Conservation (phyloP, 2,888 invertebrate species). For the Drosophila fulvimacula region DNA sequence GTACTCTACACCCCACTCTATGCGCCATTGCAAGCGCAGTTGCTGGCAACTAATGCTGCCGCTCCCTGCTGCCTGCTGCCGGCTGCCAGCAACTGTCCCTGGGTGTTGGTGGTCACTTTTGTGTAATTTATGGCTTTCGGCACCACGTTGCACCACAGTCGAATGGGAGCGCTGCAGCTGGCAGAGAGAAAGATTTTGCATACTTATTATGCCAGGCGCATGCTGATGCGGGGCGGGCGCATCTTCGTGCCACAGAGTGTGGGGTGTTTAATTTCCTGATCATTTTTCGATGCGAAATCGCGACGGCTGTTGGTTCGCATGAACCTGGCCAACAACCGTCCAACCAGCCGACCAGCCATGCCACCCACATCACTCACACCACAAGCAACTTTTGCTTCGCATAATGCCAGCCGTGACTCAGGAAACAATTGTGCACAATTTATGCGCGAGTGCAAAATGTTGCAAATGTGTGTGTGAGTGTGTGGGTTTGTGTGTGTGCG, state of each 20-base stretch:
- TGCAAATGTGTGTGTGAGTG: neutral
- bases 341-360: neutral
- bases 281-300: conserved; percentile 74
- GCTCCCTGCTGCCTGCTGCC: neutral
- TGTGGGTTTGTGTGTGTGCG: conserved; percentile 2
- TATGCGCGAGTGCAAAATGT: conserved; percentile 47
- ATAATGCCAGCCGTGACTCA: conserved; percentile 39
- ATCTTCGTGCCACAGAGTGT: conserved; percentile 14
- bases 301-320: conserved; percentile 30
- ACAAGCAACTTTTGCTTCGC: conserved; percentile 9
- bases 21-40: conserved; percentile 17
- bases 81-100: conserved; percentile 17
- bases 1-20: neutral
- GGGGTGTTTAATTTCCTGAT: conserved; percentile 82
- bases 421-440: conserved; percentile 74
- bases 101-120: conserved; percentile 56
- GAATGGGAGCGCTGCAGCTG: conserved; percentile 37
- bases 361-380: neutral
- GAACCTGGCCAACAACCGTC: conserved; percentile 3
- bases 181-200: conserved; percentile 64
- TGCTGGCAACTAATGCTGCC: conserved; percentile 25
- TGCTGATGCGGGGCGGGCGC: conserved; percentile 66
- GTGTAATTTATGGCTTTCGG: conserved; percentile 75
- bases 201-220: conserved; percentile 70
- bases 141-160: conserved; percentile 40